Base-by-base conservation (phyloP, 2,113 vertebrate genomes). In the Cyanoderma ruficeps region DNA sequence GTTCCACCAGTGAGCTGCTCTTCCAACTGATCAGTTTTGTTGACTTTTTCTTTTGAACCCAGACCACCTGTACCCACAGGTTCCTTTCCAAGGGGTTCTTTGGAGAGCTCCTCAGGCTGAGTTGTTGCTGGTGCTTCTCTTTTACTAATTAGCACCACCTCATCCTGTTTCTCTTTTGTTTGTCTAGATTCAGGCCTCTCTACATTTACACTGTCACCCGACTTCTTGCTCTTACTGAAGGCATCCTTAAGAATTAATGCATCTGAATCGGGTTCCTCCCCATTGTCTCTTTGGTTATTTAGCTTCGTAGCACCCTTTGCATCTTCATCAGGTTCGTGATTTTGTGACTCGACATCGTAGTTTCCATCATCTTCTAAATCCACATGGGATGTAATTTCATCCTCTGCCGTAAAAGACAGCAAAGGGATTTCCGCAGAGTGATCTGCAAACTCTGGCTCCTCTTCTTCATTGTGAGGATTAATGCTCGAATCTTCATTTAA, bases 181-280 rank as follows among this genome's bases (percentile, higher is more conserved):
- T 98, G 98, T 13, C 98, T 94, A 42, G 95, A 94, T 15, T 98
- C 79, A 2, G 94, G 96, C 25, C 85, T 97, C 70, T 97, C 94
- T 15, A 92, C 92, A 71, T 57, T 95, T 20, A 78, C 28, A 78
- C 87, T 59, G 11, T 94, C 78, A 55, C 28, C 27, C 0, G 17
- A 96, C 14, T 55, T 95, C 88, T 98, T 90, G 25, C 93, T 97
- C 11, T 96, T 98, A 22, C 95, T 97, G 68, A 98, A 83, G 2
- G 95, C 92, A 74, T 98, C 98, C 46, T 97, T 97, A 57, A 97
- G 56, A 69, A 97, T 96, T 53, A 97, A 93, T 56, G 93, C 41
- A 78, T 94, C 95, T 72, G 96, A 97, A n/a, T 96, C 37, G 1
- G 82, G 82, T 33, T 89, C 77, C 31, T 75, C 70, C 50, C 92